Evolutionary conservation across 1,140 invertebrate genomes (phyloP).

Genomic region (Vollenhovia emeryi): DNA sequence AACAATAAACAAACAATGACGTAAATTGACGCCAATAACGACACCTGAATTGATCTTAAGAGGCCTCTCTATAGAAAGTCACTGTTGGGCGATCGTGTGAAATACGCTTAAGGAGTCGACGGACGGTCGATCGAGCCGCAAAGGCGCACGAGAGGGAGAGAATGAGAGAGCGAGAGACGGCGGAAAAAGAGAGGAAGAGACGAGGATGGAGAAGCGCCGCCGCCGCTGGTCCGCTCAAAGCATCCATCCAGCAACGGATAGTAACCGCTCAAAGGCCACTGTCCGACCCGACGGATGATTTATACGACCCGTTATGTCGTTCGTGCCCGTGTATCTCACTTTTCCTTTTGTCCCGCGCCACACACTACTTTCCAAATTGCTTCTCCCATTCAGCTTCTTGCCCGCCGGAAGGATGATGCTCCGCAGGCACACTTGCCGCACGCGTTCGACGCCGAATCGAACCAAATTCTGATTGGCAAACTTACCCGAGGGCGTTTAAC

Average conservation of each 20-base stretch:
- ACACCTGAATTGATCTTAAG: constrained; percentile 50
- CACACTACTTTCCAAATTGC: constrained; percentile 73
- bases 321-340: constrained; percentile 72
- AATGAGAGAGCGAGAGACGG: neutral
- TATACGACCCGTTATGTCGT: constrained; percentile 80
- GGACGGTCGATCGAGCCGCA: constrained; percentile 66
- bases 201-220: constrained; percentile 40
- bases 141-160: constrained; percentile 17
- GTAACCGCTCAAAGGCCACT: constrained; percentile 78
- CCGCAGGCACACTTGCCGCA: neutral
- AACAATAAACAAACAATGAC: constrained; percentile 50
- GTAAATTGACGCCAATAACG: constrained; percentile 48
- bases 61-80: constrained; percentile 26
- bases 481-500: neutral
- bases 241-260: constrained; percentile 70
- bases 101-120: constrained; percentile 72
- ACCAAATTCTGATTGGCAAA: constrained; percentile 6
- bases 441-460: neutral
- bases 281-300: constrained; percentile 80
- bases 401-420: constrained; percentile 31
- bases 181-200: constrained; percentile 30
- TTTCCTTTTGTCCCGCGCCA: constrained; percentile 77
- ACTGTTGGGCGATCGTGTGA: constrained; percentile 60
- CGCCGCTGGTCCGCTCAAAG: constrained; percentile 62
- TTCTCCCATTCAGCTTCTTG: constrained; percentile 70